A percentile compares a stretch with the other conserved stretches of the same genome.
Evolutionary conservation across 2,113 vertebrate species (phyloP).

Genomic region (Hystrix cristata): DNA sequence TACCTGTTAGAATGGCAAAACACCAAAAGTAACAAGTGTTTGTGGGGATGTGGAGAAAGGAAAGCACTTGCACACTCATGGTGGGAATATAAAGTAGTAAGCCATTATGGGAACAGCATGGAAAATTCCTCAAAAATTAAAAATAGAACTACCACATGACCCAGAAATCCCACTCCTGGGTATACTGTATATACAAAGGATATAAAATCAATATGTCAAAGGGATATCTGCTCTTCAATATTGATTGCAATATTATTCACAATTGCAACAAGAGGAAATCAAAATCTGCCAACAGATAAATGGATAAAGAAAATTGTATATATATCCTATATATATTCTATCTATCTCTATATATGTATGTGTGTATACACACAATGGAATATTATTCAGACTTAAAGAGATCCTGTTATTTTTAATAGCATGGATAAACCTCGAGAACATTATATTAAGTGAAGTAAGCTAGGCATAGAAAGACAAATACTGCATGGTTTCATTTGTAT

Average conservation of each 20-base stretch:
- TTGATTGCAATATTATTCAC: background rate
- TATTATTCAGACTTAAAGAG: background rate
- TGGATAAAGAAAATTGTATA: background rate
- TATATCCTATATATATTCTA: background rate
- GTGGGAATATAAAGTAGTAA: background rate
- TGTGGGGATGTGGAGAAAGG: background rate
- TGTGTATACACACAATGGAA: background rate
- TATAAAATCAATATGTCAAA: background rate
- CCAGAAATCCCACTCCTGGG: background rate
- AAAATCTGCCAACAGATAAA: background rate
- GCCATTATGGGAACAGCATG: background rate
- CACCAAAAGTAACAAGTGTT: background rate
- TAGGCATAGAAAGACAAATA: background rate
- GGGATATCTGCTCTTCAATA: background rate
- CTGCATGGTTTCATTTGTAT: background rate
- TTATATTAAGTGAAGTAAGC: background rate
- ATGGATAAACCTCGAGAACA: background rate
- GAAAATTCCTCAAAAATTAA: background rate
- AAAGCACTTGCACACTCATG: background rate
- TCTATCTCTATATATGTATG: background rate
- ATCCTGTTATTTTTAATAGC: background rate
- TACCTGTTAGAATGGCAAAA: background rate
- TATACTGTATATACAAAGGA: background rate
- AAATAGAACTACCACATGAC: background rate
- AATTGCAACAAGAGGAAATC: background rate